Conservation (phyloP, 1,140 invertebrate species). For the Heliconius congener region DNA sequence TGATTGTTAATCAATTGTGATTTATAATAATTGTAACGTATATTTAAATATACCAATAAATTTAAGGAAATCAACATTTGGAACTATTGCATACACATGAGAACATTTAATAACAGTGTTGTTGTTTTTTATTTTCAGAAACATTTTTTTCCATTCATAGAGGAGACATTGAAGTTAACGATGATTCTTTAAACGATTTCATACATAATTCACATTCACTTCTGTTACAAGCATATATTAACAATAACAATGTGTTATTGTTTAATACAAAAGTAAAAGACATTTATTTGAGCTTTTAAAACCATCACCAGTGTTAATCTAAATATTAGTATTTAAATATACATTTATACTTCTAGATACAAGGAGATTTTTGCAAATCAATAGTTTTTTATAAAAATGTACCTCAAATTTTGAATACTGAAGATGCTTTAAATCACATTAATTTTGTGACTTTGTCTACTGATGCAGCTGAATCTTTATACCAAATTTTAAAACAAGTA, state of each 20-base stretch:
- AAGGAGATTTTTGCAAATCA: slow-evolving; percentile 52
- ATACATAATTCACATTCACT: slow-evolving; percentile 62
- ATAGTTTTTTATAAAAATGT: slow-evolving; percentile 70
- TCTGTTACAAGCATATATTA: slow-evolving; percentile 55
- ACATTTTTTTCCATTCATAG: slow-evolving; percentile 46
- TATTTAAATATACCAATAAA: background rate
- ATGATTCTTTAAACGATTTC: slow-evolving; percentile 60
- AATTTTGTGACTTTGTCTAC: slow-evolving; percentile 63
- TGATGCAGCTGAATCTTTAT: slow-evolving; percentile 62
- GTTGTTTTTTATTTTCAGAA: slow-evolving; percentile 49
- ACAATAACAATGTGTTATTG: slow-evolving; percentile 44
- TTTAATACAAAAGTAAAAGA: slow-evolving; percentile 53
- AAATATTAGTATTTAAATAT: background rate
- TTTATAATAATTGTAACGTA: too few relatives aligned
- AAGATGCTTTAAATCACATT: slow-evolving; percentile 55
- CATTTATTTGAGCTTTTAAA: background rate
- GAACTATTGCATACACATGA: background rate
- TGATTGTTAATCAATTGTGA: too few relatives aligned
- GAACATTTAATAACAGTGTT: background rate
- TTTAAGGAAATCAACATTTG: background rate
- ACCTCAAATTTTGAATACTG: slow-evolving; percentile 44
- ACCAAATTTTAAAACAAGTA: slow-evolving; percentile 64
- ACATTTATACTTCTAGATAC: slow-evolving; percentile 54
- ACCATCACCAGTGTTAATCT: background rate
- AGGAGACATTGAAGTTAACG: slow-evolving; percentile 23